These are phyloP conservation scores for Sebastes iracundus DNA, from an alignment of 2,797 vertebrate genomes.

Conservation along the genomic window DNA sequence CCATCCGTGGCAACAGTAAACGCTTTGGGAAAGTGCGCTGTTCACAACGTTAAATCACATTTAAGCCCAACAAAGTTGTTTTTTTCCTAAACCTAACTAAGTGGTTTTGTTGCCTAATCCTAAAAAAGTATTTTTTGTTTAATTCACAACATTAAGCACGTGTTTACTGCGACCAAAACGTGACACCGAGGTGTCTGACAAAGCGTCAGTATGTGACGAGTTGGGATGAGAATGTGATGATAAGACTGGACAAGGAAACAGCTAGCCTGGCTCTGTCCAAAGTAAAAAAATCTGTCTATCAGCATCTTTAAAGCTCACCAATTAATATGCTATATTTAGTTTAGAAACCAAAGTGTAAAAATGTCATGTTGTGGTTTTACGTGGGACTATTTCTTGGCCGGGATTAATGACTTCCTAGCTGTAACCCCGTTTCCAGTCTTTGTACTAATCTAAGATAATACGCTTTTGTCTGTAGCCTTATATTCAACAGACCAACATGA, in stretches of 20 bases:
- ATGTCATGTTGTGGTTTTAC: background rate
- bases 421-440: background rate
- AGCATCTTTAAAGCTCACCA: background rate
- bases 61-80: too few species aligned
- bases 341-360: background rate
- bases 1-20: too few species aligned
- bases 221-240: background rate
- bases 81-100: too few species aligned
- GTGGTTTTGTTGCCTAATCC: too few species aligned
- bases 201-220: too few species aligned
- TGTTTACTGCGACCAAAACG: too few species aligned
- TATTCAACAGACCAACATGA: background rate
- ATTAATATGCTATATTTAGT: background rate
- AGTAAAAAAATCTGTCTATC: background rate
- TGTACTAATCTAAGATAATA: background rate
- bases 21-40: too few species aligned
- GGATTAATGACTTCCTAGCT: background rate
- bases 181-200: too few species aligned
- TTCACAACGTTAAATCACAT: too few species aligned
- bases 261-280: background rate
- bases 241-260: background rate
- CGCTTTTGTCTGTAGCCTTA: background rate
- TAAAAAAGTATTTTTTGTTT: too few species aligned
- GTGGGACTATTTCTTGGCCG: background rate
- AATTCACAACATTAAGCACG: too few species aligned